Base-by-base conservation (phyloP, 2,113 vertebrate genomes). In the Sisor rabdophorus region DNA sequence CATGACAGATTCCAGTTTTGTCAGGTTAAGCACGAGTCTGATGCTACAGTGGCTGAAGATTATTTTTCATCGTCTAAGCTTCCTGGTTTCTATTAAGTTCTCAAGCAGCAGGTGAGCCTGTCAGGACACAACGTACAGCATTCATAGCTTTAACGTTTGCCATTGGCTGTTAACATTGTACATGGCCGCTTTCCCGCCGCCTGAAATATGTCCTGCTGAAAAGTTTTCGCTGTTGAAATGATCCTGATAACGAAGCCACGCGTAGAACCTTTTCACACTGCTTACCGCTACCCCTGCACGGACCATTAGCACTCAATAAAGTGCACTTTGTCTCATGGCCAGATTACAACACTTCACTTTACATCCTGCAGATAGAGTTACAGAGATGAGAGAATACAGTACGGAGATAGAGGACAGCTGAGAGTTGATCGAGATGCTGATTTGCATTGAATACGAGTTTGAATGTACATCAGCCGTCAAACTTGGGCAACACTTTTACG, bases 331-430 rank as follows among this genome's bases (percentile, higher is more conserved):
- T 79, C 52, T 75, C 76, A 75, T 32, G 19, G 67, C 65, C 53
- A 78, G 54, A 75, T 48, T 74, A 65, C 60, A 72, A 48, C 44
- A 70, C 64, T 74, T 63, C 44, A 54, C 64, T 63, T 69, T 78
- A 56, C 76, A 81, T 64, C 58, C 73, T 71, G 58, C 32, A 64
- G 67, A 80, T 80, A 76, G 54, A 80, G 73, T 80, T 80, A 80
- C 79, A 69, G 65, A 80, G 70, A 61, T 72, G 52, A 17, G 32
- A 54, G 54, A 72, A 20, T 16, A 17, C 68, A 55, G 48, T 50
- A 52, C 26, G 28, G 20, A 54, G 22, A 56, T 52, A 47, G 54
- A 40, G 55, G 48, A 61, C 56, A 50, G 13, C 22, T 77, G 30
- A 26, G 26, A 65, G 50, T 60, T 75, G 22, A 53, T 59, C 4